Percentiles rank a stretch among this genome's conserved stretches.
Evolutionary conservation across 2,888 invertebrate genomes (phyloP).

Genomic region (Digitonthophagus gazella): DNA sequence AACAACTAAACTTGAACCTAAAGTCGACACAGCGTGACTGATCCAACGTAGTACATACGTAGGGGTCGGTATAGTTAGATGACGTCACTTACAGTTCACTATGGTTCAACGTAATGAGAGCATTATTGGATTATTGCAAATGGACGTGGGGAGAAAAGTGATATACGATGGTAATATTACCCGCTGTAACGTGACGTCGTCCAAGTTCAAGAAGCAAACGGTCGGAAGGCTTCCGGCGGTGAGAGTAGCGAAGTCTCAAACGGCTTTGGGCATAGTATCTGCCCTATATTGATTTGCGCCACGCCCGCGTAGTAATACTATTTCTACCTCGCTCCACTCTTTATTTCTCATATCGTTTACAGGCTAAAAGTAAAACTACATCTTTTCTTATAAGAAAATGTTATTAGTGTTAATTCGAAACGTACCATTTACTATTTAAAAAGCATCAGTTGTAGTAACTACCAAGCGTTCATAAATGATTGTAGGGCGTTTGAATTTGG

Average conservation of each 20-base stretch:
- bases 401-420: no score
- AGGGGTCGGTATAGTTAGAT: not conserved
- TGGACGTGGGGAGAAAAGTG: not conserved
- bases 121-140: not conserved
- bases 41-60: not conserved
- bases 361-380: no score
- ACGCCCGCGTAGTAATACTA: slow-evolving; percentile 35
- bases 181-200: not conserved
- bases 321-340: no score
- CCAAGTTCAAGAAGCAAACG: slow-evolving; percentile 5
- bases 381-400: no score
- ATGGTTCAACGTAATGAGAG: not conserved
- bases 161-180: not conserved
- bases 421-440: no score
- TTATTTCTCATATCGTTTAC: no score
- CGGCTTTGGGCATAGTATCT: slow-evolving; percentile 32
- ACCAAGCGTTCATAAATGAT: no score
- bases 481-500: no score
- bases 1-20: not conserved
- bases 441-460: no score
- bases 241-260: slow-evolving; percentile 31
- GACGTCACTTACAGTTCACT: not conserved
- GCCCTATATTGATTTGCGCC: slow-evolving; percentile 44
- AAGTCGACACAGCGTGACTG: not conserved
- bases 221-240: slow-evolving; percentile 15